Evolutionary conservation across 1,140 invertebrate genomes (phyloP).

Genomic region (Bombus picipes): DNA sequence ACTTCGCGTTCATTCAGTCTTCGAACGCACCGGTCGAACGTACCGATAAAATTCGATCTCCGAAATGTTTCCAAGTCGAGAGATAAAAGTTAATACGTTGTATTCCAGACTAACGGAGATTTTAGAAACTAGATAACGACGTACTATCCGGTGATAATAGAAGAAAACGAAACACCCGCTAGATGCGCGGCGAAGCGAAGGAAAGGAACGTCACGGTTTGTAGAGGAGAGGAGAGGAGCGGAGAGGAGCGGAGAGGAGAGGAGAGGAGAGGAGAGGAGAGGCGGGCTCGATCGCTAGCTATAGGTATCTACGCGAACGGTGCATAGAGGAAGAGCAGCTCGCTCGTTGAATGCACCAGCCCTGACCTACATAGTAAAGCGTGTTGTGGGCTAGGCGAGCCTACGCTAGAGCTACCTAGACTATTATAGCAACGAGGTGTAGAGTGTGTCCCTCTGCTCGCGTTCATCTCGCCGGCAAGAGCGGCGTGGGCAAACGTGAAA

Average conservation of each 20-base stretch:
- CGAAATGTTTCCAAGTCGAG: fast-evolving
- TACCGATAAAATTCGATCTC: not conserved
- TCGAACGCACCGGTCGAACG: not conserved
- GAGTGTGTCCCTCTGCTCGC: conserved; percentile 44
- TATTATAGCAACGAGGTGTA: conserved; percentile 79
- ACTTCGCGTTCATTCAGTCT: not conserved
- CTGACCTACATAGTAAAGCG: conserved; percentile 83
- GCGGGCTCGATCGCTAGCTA: conserved; percentile 49
- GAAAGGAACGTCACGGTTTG: conserved; percentile 2
- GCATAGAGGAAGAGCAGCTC: conserved; percentile 80
- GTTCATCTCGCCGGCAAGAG: conserved; percentile 19
- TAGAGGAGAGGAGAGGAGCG: not conserved
- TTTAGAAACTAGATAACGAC: no score
- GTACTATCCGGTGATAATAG: no score
- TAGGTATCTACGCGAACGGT: conserved; percentile 68
- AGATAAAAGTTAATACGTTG: no score
- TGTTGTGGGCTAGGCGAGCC: conserved; percentile 80
- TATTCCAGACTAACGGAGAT: fast-evolving
- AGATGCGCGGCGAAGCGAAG: conserved; percentile 45
- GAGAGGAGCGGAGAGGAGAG: not conserved
- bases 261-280: conserved; percentile 16
- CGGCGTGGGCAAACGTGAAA: conserved; percentile 29
- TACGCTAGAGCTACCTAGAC: conserved; percentile 78
- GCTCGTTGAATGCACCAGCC: conserved; percentile 82
- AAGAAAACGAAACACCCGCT: conserved; percentile 67